These are phyloP conservation scores for Premnoplex brunnescens DNA, from an alignment of 2,797 vertebrate genomes.

Conservation along the genomic window DNA sequence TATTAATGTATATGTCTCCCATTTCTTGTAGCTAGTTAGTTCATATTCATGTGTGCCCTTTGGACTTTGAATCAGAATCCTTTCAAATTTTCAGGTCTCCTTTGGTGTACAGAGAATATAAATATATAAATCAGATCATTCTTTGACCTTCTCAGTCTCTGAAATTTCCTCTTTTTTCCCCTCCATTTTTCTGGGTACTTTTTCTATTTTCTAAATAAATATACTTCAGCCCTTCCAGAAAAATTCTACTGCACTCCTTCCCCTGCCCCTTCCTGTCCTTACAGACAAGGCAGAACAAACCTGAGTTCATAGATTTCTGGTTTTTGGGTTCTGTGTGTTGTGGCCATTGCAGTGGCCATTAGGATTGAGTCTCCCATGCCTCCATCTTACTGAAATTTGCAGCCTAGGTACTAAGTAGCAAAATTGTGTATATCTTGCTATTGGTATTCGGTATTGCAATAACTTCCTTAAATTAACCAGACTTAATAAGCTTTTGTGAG, in stretches of 20 bases:
- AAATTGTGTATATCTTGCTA: background rate
- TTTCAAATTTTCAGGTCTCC: background rate
- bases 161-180: background rate
- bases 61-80: background rate
- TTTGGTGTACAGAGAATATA: background rate
- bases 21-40: background rate
- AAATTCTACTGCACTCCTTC: background rate
- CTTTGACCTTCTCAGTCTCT: background rate
- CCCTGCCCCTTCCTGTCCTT: background rate
- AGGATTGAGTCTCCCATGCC: background rate
- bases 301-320: background rate
- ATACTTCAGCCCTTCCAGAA: background rate
- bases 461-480: background rate
- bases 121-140: background rate
- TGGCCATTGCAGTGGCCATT: background rate
- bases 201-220: background rate
- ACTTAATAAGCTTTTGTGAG: background rate
- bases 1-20: background rate
- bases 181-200: background rate
- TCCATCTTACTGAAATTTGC: background rate
- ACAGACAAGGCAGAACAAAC: background rate
- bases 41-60: background rate
- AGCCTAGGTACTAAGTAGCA: background rate
- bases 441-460: background rate
- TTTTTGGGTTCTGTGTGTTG: background rate